Base-by-base conservation (phyloP, 2,113 vertebrate genomes). In the Proteles cristata region DNA sequence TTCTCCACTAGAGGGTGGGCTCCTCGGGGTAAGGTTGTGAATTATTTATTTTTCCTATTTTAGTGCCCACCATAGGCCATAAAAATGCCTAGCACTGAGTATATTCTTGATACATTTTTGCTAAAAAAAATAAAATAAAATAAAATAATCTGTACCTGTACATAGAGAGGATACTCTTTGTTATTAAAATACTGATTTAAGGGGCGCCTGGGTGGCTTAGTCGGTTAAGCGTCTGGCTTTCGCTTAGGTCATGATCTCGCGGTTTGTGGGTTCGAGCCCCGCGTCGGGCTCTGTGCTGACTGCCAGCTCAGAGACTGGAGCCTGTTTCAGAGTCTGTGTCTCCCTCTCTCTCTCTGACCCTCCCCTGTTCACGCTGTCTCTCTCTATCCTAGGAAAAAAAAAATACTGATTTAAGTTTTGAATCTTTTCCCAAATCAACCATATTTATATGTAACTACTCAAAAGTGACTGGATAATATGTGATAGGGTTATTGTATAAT, bases 1-100 rank as follows among this genome's bases (percentile, higher is more conserved):
- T 92, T 85, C 61, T 79, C 19, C 28, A 50, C 4, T 88, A 74
- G 9, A 79, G 1, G 19, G 10, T 33, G 35, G 15, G 8, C 17
- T 86, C 31, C 39, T 68, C 45, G n/a, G 12, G 25, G 33, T 63
- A 50, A 91, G 9, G 7, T 35, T 90, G 45, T 89, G 45, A 81
- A 79, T 85, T 96, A 85, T 26, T 83, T 93, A 69, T 73, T 95
- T 23, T 85, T 93, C 5, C 9, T 80, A 4, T 85, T 76, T 84
- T 93, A 5, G 8, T 88, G 6, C 25, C 15, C 25, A 53, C 16
- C 31, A 35, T 28, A 71, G 35, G 16, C 3, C 61, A 81, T 16
- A 76, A 33, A 93, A 95, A 89, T 91, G 11, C 5, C 45, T 35
- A 3, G n/a, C 21, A 7, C 31, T 11, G 48, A 74, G 14, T 55